These are phyloP conservation scores for Australoheros scitulus DNA, from an alignment of 2,113 vertebrate genomes.

Conservation along the genomic window DNA sequence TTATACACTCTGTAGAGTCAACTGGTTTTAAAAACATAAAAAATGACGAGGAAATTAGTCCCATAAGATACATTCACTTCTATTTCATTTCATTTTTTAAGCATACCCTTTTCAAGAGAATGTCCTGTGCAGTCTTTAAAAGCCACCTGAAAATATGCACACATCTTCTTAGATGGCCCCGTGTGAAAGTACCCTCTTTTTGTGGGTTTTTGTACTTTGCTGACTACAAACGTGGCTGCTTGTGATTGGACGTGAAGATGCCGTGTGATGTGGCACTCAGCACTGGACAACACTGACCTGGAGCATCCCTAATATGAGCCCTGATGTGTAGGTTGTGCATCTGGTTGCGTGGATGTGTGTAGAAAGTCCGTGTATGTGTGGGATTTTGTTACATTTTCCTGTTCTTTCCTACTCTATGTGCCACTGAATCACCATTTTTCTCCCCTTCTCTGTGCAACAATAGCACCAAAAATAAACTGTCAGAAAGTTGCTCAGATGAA, in stretches of 20 bases:
- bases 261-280: neutral
- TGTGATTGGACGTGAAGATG: neutral
- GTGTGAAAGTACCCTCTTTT: neutral
- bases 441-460: constrained; percentile 49
- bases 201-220: neutral
- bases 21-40: neutral
- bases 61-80: neutral
- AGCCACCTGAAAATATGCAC: neutral
- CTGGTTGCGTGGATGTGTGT: neutral
- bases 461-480: constrained; percentile 72
- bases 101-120: neutral
- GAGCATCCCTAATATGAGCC: neutral
- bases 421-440: constrained; percentile 47
- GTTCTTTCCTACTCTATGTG: constrained; percentile 39
- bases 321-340: constrained; percentile 4
- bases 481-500: constrained; percentile 66
- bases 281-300: neutral
- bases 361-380: neutral
- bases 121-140: neutral
- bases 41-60: neutral
- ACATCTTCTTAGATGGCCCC: neutral
- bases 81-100: neutral
- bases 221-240: neutral
- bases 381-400: constrained; percentile 24
- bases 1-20: neutral